phyloP scores from a whole-genome alignment of 2,113 vertebrate genomes.

The Rhagologus leucostigma region DNA sequence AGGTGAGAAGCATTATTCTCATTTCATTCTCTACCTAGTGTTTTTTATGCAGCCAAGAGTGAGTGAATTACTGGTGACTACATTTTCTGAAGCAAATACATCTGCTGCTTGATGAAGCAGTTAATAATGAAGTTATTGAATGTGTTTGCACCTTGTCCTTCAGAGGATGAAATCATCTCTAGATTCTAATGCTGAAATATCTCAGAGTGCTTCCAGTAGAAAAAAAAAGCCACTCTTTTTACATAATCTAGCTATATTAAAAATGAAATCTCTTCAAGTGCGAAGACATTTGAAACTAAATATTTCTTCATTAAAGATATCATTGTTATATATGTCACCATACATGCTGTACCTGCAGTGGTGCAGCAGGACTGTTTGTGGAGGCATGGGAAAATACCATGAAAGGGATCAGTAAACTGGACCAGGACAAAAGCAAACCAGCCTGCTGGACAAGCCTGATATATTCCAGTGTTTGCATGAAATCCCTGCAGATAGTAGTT shows the following conservation, averaged over 20 bases:
- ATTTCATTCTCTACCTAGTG: background rate
- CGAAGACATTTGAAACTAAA: background rate
- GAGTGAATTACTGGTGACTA: background rate
- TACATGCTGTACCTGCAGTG: accelerated
- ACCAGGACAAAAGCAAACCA: background rate
- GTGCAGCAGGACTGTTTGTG: background rate
- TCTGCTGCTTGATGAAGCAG: background rate
- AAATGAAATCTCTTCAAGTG: background rate
- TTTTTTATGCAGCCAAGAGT: background rate
- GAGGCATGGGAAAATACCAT: background rate
- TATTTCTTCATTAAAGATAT: background rate
- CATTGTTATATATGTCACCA: background rate
- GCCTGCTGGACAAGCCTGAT: background rate
- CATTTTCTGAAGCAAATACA: background rate
- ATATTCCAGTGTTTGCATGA: background rate
- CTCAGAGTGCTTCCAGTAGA: background rate
- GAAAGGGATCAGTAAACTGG: background rate
- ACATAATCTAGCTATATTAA: background rate
- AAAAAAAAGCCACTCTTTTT: background rate
- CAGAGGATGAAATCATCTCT: background rate
- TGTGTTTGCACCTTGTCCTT: background rate
- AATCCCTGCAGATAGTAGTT: background rate
- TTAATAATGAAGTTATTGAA: conserved; percentile 7
- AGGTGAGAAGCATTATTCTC: background rate
- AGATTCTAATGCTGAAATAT: background rate